phyloP scores from a whole-genome alignment of 2,888 invertebrate species.

The Plutella xylostella region DNA sequence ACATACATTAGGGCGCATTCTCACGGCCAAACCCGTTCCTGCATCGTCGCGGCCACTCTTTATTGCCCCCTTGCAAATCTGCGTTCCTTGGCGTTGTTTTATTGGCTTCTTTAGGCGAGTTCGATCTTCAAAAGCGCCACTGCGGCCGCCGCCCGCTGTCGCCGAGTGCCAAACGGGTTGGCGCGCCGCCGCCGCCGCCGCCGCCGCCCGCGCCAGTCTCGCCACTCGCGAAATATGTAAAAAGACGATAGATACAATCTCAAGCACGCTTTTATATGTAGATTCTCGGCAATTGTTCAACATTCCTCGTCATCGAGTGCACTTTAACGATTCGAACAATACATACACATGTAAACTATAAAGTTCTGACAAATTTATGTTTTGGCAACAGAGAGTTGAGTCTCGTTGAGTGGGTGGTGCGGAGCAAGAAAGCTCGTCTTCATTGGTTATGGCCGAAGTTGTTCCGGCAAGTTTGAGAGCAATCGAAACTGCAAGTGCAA shows the following conservation, averaged over 20 bases:
- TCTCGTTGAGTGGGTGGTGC: too few relatives aligned
- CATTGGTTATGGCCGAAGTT: too few relatives aligned
- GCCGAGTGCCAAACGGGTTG: constrained; percentile 32
- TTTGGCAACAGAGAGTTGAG: background rate
- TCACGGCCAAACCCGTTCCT: constrained; percentile 48
- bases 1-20: constrained; percentile 52
- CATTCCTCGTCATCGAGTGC: constrained; percentile 6
- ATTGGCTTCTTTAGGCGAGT: constrained; percentile 41
- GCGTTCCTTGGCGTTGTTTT: constrained; percentile 43
- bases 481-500: too few relatives aligned
- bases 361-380: background rate
- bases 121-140: constrained; percentile 40
- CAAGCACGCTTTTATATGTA: constrained; percentile 19
- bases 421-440: too few relatives aligned
- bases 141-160: constrained; percentile 18
- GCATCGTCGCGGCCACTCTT: constrained; percentile 24
- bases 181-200: constrained; percentile 17
- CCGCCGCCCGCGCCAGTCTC: constrained; percentile 12
- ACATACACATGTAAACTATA: background rate
- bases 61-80: constrained; percentile 52
- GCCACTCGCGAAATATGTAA: constrained; percentile 16
- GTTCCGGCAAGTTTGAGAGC: too few relatives aligned
- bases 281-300: constrained; percentile 13
- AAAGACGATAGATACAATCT: constrained; percentile 15
- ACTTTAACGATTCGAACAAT: constrained; percentile 4